Base-by-base conservation (phyloP, 2,888 invertebrate species). In the Clepsis dumicolana region DNA sequence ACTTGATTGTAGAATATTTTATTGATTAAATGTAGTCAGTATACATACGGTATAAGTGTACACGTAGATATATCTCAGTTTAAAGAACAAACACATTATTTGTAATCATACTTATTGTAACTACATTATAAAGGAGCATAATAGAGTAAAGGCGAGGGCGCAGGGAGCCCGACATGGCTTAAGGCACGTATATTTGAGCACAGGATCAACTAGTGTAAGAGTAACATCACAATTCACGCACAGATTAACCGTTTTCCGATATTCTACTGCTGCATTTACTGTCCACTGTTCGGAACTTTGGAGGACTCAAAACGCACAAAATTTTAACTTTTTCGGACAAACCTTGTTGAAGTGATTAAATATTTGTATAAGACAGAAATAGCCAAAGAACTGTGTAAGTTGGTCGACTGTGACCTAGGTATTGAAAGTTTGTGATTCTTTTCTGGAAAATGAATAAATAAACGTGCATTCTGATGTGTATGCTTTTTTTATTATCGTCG, bases 391-490 rank as follows among this genome's bases (percentile, higher is more conserved):
- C 74, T 70, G 73, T 82, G 73, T 82, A 80, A 81, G 77, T 82
- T 54, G 38, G 66, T 48, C 48, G 56, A 27, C 83, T 85, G 79
- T 85, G 86, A 84, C 80, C 77, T n/a, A n/a, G 85, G 86, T 89
- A 86, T 80, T 84, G 35, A 86, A 81, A 81, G 80, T 80, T 81
- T 89, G 85, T 89, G 85, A 87, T 86, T 86, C 78, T 82, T 87
- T 87, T 86, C 82, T 82, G 84, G 81, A 82, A 82, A 78, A 83
- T 85, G 75, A 89, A 83, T 87, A 86, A 90, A 88, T 87, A 87
- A 89, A 89, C 81, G 83, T 89, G 84, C 88, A 89, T 86, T 85
- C 77, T 75, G 73, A 57, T 74, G 72, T 73, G 65, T 54, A 60
- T 64, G 16, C 8, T 59, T 66, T 61, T 72, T 4, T 48, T 48